phyloP scores from a whole-genome alignment of 2,797 vertebrate species.

The Acanthurus lineatus region DNA sequence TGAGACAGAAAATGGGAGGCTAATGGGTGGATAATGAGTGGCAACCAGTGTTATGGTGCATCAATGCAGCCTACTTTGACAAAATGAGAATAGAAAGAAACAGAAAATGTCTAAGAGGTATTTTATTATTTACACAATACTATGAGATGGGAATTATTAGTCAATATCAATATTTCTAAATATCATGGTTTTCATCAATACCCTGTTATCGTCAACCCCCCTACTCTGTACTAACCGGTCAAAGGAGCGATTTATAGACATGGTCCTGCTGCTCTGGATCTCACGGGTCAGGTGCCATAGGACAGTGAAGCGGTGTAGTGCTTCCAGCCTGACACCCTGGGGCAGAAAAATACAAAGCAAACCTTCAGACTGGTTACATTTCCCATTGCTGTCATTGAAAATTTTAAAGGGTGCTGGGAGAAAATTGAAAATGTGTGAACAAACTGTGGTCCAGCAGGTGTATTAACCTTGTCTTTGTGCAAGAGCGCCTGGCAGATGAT shows the following conservation, averaged over 20 bases:
- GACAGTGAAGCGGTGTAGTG: constrained; percentile 94
- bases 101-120: no score
- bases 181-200: not conserved
- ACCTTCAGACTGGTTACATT: constrained; percentile 22
- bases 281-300: constrained; percentile 98
- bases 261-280: constrained; percentile 91
- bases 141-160: no score
- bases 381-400: not conserved
- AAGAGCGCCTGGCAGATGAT: constrained; percentile 94
- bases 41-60: no score
- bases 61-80: no score
- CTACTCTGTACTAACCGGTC: constrained; percentile 88
- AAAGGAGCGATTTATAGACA: constrained; percentile 94
- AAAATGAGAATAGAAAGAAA: no score
- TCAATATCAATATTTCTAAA: no score
- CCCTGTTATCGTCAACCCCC: not conserved
- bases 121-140: no score
- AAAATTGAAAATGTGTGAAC: constrained; percentile 5
- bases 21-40: no score
- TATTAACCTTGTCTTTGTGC: constrained; percentile 91
- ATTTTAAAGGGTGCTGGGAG: not conserved
- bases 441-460: not conserved
- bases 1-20: not conserved
- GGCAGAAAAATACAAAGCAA: constrained; percentile 42
- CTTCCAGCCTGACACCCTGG: constrained; percentile 89